phyloP scores from a whole-genome alignment of 2,888 invertebrate genomes.

The Lissonota sp. region DNA sequence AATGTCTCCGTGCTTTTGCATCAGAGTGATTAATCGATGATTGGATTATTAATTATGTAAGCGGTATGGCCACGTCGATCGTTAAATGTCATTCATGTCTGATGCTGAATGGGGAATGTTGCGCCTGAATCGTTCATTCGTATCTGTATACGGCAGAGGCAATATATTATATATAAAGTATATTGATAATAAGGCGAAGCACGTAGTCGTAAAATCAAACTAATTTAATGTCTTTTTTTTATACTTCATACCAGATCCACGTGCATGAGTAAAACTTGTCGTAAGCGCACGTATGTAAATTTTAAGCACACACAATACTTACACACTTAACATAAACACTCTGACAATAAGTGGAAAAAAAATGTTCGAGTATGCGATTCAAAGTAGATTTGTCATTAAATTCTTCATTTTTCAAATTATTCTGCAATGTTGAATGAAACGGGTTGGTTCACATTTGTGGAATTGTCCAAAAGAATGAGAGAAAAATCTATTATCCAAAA shows the following conservation, averaged over 20 bases:
- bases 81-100: conserved; percentile 23
- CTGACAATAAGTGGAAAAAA: neutral
- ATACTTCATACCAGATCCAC: conserved; percentile 4
- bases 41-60: conserved; percentile 20
- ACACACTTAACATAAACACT: conserved; percentile 16
- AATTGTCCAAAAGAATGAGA: too few species aligned
- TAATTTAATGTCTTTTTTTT: conserved; percentile 56
- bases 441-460: too few species aligned
- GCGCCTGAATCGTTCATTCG: too few species aligned
- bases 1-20: conserved; percentile 45
- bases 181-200: conserved; percentile 35
- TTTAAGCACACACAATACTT: conserved; percentile 12
- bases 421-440: too few species aligned
- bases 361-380: too few species aligned
- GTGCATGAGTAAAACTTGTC: conserved; percentile 49
- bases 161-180: neutral
- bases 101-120: neutral
- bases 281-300: conserved; percentile 28
- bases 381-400: too few species aligned
- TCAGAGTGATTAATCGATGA: conserved; percentile 44
- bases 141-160: neutral
- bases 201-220: conserved; percentile 52
- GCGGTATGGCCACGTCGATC: neutral
- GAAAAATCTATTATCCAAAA: too few species aligned
- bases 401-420: too few species aligned